Conservation (phyloP, 1,140 invertebrate species). For the Dendroctonus ponderosae region DNA sequence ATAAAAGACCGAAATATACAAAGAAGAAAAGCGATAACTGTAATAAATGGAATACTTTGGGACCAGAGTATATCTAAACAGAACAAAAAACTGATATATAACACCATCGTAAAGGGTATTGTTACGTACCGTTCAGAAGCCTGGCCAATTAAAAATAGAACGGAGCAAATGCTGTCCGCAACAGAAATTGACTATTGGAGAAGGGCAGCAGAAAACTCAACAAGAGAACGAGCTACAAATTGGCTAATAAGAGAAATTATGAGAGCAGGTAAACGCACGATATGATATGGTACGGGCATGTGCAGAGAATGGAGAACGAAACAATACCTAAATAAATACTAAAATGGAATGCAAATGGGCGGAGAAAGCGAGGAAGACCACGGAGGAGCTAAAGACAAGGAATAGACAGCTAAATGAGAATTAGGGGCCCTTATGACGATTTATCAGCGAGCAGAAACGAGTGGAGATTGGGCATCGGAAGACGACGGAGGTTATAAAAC, state of each 20-base stretch:
- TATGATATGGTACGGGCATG: slow-evolving; percentile 29
- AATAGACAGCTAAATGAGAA: slow-evolving; percentile 10
- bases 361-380: slow-evolving; percentile 16
- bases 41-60: slow-evolving; percentile 32
- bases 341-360: not conserved
- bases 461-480: too few relatives aligned
- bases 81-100: slow-evolving; percentile 32
- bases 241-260: slow-evolving; percentile 28
- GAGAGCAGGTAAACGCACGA: slow-evolving; percentile 23
- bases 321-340: slow-evolving; percentile 22
- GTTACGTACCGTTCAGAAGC: slow-evolving; percentile 27
- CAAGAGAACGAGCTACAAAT: slow-evolving; percentile 28
- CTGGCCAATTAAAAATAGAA: slow-evolving; percentile 27
- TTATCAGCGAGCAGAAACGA: too few relatives aligned
- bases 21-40: slow-evolving; percentile 21
- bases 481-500: too few relatives aligned
- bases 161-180: slow-evolving; percentile 15
- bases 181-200: slow-evolving; percentile 34
- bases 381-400: slow-evolving; percentile 16
- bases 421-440: too few relatives aligned
- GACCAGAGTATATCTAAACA: slow-evolving; percentile 27
- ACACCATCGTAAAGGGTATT: slow-evolving; percentile 25
- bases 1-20: slow-evolving; percentile 24
- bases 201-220: slow-evolving; percentile 29
- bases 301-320: slow-evolving; percentile 27